Evolutionary conservation across 2,113 vertebrate genomes (phyloP).

Genomic region (Dascyllus trimaculatus): DNA sequence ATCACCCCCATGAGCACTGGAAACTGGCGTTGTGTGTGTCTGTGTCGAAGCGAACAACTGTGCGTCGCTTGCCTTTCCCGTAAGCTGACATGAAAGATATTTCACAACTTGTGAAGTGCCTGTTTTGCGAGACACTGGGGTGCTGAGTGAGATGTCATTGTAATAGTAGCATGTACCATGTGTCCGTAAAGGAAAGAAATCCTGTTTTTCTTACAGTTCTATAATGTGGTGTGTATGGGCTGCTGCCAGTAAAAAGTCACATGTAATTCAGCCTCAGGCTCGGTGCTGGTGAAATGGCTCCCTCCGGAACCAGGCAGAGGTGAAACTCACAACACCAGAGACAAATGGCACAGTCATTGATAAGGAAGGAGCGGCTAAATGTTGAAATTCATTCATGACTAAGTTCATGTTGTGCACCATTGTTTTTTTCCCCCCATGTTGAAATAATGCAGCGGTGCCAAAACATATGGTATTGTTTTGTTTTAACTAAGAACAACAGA

Average conservation of each 20-base stretch:
- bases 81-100: conserved; percentile 79
- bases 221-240: conserved; percentile 45
- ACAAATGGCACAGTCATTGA: conserved; percentile 47
- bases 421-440: conserved; percentile 19
- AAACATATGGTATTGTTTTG: conserved; percentile 43
- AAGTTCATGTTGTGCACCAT: conserved; percentile 26
- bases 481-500: conserved; percentile 42
- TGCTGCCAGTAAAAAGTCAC: conserved; percentile 59
- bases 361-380: conserved; percentile 38
- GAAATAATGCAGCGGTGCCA: conserved; percentile 8
- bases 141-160: conserved; percentile 68
- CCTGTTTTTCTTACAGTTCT: conserved; percentile 64
- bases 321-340: conserved; percentile 48
- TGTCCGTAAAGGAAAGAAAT: conserved; percentile 61
- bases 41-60: conserved; percentile 71
- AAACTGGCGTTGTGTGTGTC: conserved; percentile 64
- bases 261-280: conserved; percentile 60
- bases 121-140: conserved; percentile 69
- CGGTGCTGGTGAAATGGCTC: conserved; percentile 49
- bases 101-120: conserved; percentile 76
- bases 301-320: conserved; percentile 45
- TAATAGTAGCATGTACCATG: conserved; percentile 61
- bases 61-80: conserved; percentile 69
- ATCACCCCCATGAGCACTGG: conserved; percentile 75
- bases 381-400: conserved; percentile 55